These are phyloP conservation scores for Porites evermanni DNA, from an alignment of 92 coral and sea anemone genomes.

Conservation along the genomic window DNA sequence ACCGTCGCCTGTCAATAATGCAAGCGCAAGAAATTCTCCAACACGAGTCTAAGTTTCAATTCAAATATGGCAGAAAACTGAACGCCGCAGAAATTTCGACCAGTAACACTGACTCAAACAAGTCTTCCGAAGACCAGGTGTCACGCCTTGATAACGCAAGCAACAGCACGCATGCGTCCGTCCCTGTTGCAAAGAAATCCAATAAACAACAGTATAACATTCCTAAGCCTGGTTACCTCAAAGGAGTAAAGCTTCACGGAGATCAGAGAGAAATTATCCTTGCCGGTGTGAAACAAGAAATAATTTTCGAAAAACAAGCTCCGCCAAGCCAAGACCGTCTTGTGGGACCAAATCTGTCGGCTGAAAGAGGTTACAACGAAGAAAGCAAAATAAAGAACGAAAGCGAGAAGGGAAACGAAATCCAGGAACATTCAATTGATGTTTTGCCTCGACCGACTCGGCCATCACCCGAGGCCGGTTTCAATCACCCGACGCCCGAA, in stretches of 20 bases:
- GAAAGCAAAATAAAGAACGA: constrained; percentile 2
- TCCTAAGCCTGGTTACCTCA: constrained; percentile 6
- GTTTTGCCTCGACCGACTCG: neutral
- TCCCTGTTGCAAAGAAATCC: constrained; percentile 8
- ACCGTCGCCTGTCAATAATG: constrained; percentile 80
- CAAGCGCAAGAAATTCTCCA: constrained; percentile 87
- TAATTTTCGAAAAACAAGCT: constrained; percentile 10
- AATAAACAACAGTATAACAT: neutral
- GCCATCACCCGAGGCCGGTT: neutral
- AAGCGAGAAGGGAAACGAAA: neutral
- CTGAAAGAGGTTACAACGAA: constrained; percentile 4
- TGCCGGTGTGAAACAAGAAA: neutral
- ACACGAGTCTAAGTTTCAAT: constrained; percentile 74
- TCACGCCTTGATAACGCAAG: constrained; percentile 10
- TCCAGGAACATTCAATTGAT: too few species aligned
- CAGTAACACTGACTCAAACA: constrained; percentile 8
- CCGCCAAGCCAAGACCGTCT: neutral
- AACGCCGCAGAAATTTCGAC: constrained; percentile 10
- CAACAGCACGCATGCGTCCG: neutral
- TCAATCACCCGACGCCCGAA: too few species aligned
- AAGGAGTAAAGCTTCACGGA: constrained; percentile 4
- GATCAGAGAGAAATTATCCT: neutral
- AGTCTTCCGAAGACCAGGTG: constrained; percentile 12
- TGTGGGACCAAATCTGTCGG: neutral
- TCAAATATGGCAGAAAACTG: constrained; percentile 72